Evolutionary conservation across 2,888 invertebrate genomes (phyloP).

Genomic region (Dicranocentrus wangi): DNA sequence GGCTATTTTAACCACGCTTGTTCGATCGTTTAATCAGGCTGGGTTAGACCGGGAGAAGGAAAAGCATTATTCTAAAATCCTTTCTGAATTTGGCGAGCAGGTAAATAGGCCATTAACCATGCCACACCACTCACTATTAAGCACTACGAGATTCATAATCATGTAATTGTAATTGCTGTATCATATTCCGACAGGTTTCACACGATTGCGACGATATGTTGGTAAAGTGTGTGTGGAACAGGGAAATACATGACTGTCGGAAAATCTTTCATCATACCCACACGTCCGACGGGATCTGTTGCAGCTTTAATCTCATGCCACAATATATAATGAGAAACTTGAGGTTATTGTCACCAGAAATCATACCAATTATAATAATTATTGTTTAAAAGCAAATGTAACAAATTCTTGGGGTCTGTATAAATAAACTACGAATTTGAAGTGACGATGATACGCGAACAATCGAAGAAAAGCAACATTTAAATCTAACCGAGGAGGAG

Average conservation of each 20-base stretch:
- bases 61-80: too few relatives aligned
- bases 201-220: conserved; percentile 45
- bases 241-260: background rate
- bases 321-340: conserved; percentile 13
- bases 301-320: conserved; percentile 50
- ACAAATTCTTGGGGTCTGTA: background rate
- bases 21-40: too few relatives aligned
- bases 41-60: too few relatives aligned
- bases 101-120: background rate
- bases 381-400: background rate
- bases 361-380: background rate
- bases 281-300: conserved; percentile 31
- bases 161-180: background rate
- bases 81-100: too few relatives aligned
- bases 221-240: conserved; percentile 43
- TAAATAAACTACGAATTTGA: background rate
- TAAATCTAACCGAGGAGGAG: too few relatives aligned
- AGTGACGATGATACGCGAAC: background rate
- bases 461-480: too few relatives aligned
- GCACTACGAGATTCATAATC: background rate
- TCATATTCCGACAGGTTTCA: background rate
- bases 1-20: background rate
- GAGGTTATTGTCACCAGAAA: background rate
- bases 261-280: conserved; percentile 11
- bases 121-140: background rate